Evolutionary conservation across 2,113 vertebrate genomes (phyloP).

Genomic region (human): GRCh38 chr1:218976501-218977000

Average conservation of each 20-base stretch:
- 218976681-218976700: conserved; percentile 57
- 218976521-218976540: background rate
- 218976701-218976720: conserved; percentile 39
- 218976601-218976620: background rate
- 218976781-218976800: conserved; percentile 37
- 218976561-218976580: background rate
- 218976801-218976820: conserved; percentile 33
- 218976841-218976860: background rate
- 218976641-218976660: conserved; percentile 15
- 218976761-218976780: background rate
- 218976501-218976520: background rate
- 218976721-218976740: conserved; percentile 53
- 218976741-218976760: conserved; percentile 61
- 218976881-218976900: background rate
- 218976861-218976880: background rate
- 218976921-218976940: background rate
- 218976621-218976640: background rate
- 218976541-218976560: background rate
- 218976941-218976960: background rate
- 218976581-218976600: background rate
- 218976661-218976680: conserved; percentile 11
- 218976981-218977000: background rate
- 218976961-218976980: background rate
- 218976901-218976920: background rate
- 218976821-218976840: conserved; percentile 20